These are phyloP conservation scores for Cylloceria caligata DNA, from an alignment of 2,888 invertebrate species.

Conservation along the genomic window DNA sequence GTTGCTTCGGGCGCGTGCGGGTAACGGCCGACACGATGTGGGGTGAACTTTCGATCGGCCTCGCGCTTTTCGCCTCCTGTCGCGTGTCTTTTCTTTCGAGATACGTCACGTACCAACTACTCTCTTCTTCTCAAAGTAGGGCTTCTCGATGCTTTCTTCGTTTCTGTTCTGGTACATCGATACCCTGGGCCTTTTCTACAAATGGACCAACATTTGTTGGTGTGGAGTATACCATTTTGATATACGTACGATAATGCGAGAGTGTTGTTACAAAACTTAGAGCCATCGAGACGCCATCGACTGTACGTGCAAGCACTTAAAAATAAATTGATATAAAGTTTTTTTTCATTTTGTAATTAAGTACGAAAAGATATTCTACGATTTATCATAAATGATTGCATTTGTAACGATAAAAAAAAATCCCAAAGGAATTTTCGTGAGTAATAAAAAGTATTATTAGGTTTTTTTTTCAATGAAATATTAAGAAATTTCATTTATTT, in stretches of 20 bases:
- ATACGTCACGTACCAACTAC: neutral
- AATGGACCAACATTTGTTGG: neutral
- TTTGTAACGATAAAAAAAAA: too few relatives aligned
- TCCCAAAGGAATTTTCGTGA: too few relatives aligned
- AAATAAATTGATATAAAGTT: neutral
- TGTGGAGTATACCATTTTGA: neutral
- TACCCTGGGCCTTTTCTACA: neutral
- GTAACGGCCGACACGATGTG: conserved; percentile 51
- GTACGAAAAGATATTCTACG: neutral
- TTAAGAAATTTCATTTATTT: too few relatives aligned
- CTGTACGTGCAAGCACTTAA: neutral
- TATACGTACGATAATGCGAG: neutral
- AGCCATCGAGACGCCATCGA: neutral
- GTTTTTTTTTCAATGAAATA: too few relatives aligned
- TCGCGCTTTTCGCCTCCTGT: conserved; percentile 59
- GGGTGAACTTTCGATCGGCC: conserved; percentile 68
- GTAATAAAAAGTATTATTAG: too few relatives aligned
- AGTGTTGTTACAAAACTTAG: neutral
- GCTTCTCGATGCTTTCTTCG: neutral
- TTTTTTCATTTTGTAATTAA: neutral
- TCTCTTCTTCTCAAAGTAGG: neutral
- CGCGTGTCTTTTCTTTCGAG: conserved; percentile 41
- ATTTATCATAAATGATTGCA: neutral
- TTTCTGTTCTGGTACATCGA: neutral
- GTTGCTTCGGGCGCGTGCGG: conserved; percentile 49